These are phyloP conservation scores for Climacteris rufus DNA, from an alignment of 2,113 vertebrate species.

Conservation along the genomic window DNA sequence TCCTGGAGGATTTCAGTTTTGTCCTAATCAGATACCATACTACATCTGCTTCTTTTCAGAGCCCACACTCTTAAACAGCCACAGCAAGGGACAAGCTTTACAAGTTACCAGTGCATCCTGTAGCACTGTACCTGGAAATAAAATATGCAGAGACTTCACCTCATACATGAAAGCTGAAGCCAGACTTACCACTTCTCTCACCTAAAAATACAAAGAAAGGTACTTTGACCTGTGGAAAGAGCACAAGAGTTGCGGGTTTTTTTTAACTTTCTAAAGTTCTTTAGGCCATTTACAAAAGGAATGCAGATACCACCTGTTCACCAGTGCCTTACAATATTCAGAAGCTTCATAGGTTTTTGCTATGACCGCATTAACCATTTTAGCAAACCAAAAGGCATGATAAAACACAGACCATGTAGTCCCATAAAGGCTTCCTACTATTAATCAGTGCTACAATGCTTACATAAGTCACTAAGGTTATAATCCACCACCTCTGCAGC, in stretches of 20 bases:
- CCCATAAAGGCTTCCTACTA: not conserved
- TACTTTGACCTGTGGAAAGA: not conserved
- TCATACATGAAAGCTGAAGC: not conserved
- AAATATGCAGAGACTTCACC: not conserved
- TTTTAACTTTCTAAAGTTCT: not conserved
- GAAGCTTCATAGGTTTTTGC: not conserved
- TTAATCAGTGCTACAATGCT: not conserved
- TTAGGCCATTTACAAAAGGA: not conserved
- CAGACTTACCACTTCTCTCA: not conserved
- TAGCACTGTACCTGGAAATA: not conserved
- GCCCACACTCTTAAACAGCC: not conserved
- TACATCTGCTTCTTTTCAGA: not conserved
- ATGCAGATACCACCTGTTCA: not conserved
- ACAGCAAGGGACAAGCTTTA: not conserved
- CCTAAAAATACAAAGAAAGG: not conserved
- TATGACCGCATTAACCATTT: not conserved
- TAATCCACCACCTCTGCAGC: not conserved
- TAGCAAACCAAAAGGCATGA: not conserved
- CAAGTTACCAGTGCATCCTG: not conserved
- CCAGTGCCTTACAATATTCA: not conserved
- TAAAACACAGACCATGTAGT: not conserved
- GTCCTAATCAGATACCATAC: not conserved
- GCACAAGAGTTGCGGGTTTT: not conserved
- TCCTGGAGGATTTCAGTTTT: not conserved
- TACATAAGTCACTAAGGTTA: slow-evolving; percentile 51